Evolutionary conservation across 1,140 invertebrate species (phyloP).

Genomic region (Pachyrhynchus sulphureomaculatus): DNA sequence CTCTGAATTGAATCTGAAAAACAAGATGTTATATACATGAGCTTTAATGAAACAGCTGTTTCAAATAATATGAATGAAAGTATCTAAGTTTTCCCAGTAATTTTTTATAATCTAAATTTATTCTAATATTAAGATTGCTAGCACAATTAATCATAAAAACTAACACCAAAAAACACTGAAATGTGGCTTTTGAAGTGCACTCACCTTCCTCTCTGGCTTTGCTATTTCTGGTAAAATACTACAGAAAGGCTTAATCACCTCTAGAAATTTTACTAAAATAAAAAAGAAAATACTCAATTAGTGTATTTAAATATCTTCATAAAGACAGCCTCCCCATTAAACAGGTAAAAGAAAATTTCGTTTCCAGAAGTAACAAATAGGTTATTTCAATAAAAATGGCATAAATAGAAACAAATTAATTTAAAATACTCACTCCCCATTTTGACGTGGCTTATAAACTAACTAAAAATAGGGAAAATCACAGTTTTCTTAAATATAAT

Average conservation of each 20-base stretch:
- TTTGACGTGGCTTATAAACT: conserved; percentile 55
- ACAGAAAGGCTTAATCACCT: conserved; percentile 99
- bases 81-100: no score
- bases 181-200: conserved; percentile 26
- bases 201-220: conserved; percentile 98
- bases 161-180: no score
- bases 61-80: conserved; percentile 34
- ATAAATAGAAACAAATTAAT: conserved; percentile 30
- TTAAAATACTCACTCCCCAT: conserved; percentile 63
- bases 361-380: not conserved
- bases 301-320: no score
- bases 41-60: conserved; percentile 36
- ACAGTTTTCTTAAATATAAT: conserved; percentile 53
- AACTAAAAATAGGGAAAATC: conserved; percentile 55
- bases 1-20: conserved; percentile 96
- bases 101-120: no score
- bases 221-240: conserved; percentile 99
- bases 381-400: not conserved
- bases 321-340: no score
- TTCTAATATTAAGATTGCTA: no score
- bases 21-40: conserved; percentile 45
- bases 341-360: not conserved
- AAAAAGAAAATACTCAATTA: conserved; percentile 39
- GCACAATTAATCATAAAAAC: no score
- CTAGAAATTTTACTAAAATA: conserved; percentile 98